A percentile compares a stretch with the other conserved stretches of the same genome.
These are phyloP conservation scores for Phylloscopus trochiloides DNA, from an alignment of 2,113 vertebrate genomes.

Conservation along the genomic window DNA sequence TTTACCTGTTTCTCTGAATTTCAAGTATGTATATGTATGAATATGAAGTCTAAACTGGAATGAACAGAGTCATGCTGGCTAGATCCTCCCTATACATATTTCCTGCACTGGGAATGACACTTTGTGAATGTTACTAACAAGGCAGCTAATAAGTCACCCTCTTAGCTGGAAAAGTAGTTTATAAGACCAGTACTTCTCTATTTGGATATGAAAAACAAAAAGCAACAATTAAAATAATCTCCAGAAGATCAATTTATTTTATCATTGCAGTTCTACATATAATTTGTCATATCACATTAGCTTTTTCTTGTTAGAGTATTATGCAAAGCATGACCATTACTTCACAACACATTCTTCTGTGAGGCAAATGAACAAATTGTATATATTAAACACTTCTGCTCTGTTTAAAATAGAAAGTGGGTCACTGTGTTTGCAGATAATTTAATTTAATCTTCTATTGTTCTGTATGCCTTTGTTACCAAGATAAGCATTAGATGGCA, in stretches of 20 bases:
- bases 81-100: not conserved
- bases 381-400: not conserved
- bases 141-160: not conserved
- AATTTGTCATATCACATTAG: not conserved
- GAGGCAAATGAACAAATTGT: not conserved
- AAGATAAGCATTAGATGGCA: not conserved
- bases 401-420: slow-evolving; percentile 9
- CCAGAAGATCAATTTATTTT: not conserved
- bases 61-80: not conserved
- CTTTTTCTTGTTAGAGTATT: not conserved
- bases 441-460: not conserved
- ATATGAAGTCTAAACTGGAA: not conserved
- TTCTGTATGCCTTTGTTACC: not conserved
- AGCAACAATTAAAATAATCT: not conserved
- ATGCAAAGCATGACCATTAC: not conserved
- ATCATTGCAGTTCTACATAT: not conserved
- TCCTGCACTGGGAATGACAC: not conserved
- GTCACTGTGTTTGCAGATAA: slow-evolving; percentile 30
- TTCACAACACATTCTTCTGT: not conserved
- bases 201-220: slow-evolving; percentile 43
- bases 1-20: not conserved
- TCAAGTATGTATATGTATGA: not conserved
- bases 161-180: not conserved
- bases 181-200: not conserved
- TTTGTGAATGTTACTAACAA: not conserved